These are phyloP conservation scores for Notolabrus celidotus DNA, from an alignment of 2,797 vertebrate species.

Conservation along the genomic window DNA sequence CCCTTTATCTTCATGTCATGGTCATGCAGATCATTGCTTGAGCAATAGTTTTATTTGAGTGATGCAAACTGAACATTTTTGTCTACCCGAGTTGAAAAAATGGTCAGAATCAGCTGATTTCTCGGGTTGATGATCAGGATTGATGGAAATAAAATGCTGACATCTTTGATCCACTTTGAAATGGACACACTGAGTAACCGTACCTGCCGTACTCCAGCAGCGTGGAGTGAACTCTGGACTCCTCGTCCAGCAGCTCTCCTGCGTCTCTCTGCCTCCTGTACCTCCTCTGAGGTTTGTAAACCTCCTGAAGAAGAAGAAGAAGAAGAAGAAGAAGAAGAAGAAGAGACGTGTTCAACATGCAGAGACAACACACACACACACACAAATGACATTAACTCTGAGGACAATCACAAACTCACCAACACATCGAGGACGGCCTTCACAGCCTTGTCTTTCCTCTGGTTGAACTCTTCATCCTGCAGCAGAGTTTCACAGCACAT, in stretches of 20 bases:
- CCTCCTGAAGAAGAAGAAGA: constrained; percentile 80
- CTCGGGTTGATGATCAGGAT: too few relatives aligned
- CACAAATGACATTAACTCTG: too few relatives aligned
- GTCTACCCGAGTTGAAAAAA: too few relatives aligned
- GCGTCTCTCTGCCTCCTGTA: constrained; percentile 91
- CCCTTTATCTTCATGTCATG: too few relatives aligned
- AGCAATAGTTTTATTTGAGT: too few relatives aligned
- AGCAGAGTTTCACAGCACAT: constrained; percentile 21
- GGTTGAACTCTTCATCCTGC: constrained; percentile 93
- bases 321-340: too few relatives aligned
- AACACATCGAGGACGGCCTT: constrained; percentile 87
- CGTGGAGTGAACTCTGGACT: constrained; percentile 94
- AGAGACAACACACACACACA: not conserved
- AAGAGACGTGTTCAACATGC: too few relatives aligned
- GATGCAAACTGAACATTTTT: too few relatives aligned
- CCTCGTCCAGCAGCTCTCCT: constrained; percentile 90
- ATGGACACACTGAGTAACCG: not conserved
- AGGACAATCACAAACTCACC: too few relatives aligned
- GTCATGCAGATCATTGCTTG: too few relatives aligned
- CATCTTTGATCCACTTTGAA: not conserved
- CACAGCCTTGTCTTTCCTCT: constrained; percentile 89
- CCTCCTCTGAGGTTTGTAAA: constrained; percentile 95
- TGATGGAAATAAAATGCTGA: too few relatives aligned
- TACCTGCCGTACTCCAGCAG: constrained; percentile 95
- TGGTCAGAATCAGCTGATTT: too few relatives aligned